Conservation (phyloP, 2,113 vertebrate genomes). For the Hystrix cristata region DNA sequence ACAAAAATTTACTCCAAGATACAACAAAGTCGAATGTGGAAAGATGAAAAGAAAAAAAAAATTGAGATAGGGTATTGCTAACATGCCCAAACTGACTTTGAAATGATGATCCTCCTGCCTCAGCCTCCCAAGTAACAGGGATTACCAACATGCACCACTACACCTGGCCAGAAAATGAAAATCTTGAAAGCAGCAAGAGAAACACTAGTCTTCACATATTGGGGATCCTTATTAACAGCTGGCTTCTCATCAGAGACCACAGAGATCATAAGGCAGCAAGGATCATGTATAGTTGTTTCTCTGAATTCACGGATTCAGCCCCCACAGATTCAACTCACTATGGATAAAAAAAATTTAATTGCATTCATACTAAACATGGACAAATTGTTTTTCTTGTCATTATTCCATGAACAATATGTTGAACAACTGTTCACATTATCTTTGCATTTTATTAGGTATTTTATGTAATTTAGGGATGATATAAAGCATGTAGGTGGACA, state of each 20-base stretch:
- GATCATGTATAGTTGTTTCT: too few species aligned
- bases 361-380: background rate
- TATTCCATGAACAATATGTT: background rate
- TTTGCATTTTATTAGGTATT: background rate
- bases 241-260: background rate
- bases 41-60: background rate
- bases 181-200: background rate
- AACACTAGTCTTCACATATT: background rate
- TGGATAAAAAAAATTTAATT: background rate
- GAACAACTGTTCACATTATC: background rate
- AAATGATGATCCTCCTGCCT: background rate
- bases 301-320: background rate
- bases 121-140: background rate
- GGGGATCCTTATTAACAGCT: background rate
- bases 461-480: background rate
- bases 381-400: background rate
- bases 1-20: background rate
- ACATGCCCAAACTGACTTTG: background rate
- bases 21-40: background rate
- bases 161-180: background rate
- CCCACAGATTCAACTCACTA: background rate
- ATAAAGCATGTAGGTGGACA: background rate
- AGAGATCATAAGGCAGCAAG: background rate
- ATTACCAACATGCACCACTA: background rate
- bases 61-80: background rate